Evolutionary conservation across 2,888 invertebrate species (phyloP).

Genomic region (Drosophila vallismaia): DNA sequence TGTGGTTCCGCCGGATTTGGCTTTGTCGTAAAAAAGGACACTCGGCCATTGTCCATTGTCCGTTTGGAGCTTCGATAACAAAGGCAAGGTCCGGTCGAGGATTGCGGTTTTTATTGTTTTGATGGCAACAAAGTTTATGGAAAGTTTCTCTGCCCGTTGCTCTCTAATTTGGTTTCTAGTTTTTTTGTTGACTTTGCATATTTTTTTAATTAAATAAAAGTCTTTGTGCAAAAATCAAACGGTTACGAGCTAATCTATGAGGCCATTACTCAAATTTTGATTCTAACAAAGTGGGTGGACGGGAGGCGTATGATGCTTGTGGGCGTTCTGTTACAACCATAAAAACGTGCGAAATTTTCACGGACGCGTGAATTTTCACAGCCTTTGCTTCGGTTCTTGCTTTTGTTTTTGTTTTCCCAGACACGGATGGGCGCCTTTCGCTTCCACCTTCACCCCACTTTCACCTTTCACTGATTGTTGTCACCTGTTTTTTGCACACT

Average conservation of each 20-base stretch:
- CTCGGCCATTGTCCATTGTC: constrained; percentile 72
- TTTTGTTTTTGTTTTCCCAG: constrained; percentile 61
- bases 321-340: constrained; percentile 46
- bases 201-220: constrained; percentile 80
- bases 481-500: constrained; percentile 58
- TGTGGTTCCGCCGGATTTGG: constrained; percentile 82
- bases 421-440: constrained; percentile 19
- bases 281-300: background rate
- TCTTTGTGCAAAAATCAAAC: constrained; percentile 60
- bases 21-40: constrained; percentile 80
- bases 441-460: constrained; percentile 2
- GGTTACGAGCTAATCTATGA: constrained; percentile 66
- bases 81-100: constrained; percentile 45
- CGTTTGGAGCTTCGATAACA: constrained; percentile 75
- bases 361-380: constrained; percentile 70
- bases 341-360: constrained; percentile 84
- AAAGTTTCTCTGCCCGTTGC: constrained; percentile 54
- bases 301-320: constrained; percentile 2
- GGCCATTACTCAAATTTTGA: constrained; percentile 72
- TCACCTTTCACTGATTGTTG: constrained; percentile 57
- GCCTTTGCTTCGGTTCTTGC: constrained; percentile 28
- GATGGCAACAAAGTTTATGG: constrained; percentile 77
- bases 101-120: constrained; percentile 82
- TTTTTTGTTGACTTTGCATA: constrained; percentile 80
- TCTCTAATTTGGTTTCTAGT: constrained; percentile 70